Evolutionary conservation across 2,888 invertebrate genomes (phyloP).

Genomic region (Lepidocyrtoides sp.): DNA sequence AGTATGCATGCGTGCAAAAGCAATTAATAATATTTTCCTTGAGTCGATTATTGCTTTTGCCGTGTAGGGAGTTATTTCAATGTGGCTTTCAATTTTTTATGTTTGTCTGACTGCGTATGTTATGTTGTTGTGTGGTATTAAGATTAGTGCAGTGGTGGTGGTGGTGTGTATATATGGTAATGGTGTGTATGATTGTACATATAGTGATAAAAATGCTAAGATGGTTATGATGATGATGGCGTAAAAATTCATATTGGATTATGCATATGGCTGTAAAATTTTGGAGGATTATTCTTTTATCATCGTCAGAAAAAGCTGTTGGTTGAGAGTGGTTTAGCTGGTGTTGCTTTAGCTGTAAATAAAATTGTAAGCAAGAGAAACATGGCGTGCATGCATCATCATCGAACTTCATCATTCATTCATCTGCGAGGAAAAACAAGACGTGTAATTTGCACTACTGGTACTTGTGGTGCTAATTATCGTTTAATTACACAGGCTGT

Average conservation of each 20-base stretch:
- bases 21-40: slow-evolving; percentile 72
- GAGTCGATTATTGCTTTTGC: slow-evolving; percentile 27
- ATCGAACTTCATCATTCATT: slow-evolving; percentile 56
- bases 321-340: slow-evolving; percentile 32
- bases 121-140: too few species aligned
- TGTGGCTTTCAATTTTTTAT: slow-evolving; percentile 16
- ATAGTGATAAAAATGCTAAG: slow-evolving; percentile 44
- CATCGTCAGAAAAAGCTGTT: slow-evolving; percentile 54
- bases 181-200: background rate
- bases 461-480: slow-evolving; percentile 65
- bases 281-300: background rate
- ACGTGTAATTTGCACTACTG: slow-evolving; percentile 72
- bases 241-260: slow-evolving; percentile 16
- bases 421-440: slow-evolving; percentile 56
- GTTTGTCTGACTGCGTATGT: too few species aligned
- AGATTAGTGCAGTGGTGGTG: background rate
- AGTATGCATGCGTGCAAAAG: slow-evolving; percentile 53
- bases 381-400: slow-evolving; percentile 71
- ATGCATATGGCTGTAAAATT: slow-evolving; percentile 15
- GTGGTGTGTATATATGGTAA: background rate
- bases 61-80: slow-evolving; percentile 37
- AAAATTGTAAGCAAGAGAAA: slow-evolving; percentile 42
- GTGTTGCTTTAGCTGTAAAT: slow-evolving; percentile 30
- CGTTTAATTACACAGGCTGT: slow-evolving; percentile 62
- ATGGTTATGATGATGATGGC: slow-evolving; percentile 37